Conservation (phyloP, 2,888 invertebrate genomes). For the Phyto melanocephala region DNA sequence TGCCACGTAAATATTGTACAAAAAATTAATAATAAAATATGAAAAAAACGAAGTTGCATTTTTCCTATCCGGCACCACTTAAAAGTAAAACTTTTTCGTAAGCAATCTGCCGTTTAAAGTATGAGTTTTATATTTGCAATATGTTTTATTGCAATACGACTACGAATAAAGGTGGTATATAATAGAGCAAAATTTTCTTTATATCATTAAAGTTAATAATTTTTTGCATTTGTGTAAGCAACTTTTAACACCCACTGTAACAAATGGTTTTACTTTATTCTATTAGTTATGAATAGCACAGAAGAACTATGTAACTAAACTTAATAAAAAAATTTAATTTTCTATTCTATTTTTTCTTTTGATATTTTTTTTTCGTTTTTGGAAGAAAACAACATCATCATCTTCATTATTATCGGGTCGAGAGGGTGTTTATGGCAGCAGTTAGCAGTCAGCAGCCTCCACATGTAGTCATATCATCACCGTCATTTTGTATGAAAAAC, state of each 20-base stretch:
- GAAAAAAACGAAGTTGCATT: too few species aligned
- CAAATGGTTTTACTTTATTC: slow-evolving; percentile 4
- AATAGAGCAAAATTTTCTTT: too few species aligned
- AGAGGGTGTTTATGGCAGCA: not conserved
- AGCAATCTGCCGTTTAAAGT: too few species aligned
- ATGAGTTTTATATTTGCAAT: too few species aligned
- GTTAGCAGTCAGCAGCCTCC: too few species aligned
- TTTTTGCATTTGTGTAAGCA: not conserved
- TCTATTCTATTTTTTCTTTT: slow-evolving; percentile 19
- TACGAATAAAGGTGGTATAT: too few species aligned
- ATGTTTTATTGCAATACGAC: too few species aligned
- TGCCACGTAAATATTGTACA: too few species aligned
- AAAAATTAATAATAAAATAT: too few species aligned
- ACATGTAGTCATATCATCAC: not conserved
- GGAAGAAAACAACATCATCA: slow-evolving; percentile 17
- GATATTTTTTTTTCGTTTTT: slow-evolving; percentile 5
- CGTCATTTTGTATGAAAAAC: not conserved
- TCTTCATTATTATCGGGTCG: slow-evolving; percentile 25
- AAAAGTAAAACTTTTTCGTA: too few species aligned
- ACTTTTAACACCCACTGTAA: slow-evolving; percentile 3
- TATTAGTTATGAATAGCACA: not conserved
- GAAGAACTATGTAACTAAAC: slow-evolving; percentile 21
- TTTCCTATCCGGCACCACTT: too few species aligned
- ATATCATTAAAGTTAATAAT: too few species aligned
- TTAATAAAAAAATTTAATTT: slow-evolving; percentile 50